phyloP scores from a whole-genome alignment of 1,140 invertebrate genomes.

The Anoplolepis gracilipes region DNA sequence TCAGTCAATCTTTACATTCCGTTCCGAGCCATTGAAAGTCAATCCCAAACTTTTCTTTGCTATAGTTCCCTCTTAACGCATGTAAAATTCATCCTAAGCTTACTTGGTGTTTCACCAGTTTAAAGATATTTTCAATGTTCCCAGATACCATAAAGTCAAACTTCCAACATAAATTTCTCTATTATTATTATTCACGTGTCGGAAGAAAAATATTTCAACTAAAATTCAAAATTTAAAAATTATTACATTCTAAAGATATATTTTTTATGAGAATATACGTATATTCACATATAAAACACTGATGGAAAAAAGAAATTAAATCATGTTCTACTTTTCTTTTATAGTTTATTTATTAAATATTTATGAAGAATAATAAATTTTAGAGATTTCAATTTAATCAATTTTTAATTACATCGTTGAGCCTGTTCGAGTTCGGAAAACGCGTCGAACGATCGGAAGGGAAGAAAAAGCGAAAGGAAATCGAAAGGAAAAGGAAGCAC shows the following conservation, averaged over 20 bases:
- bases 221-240: neutral
- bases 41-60: neutral
- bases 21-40: neutral
- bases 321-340: neutral
- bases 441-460: neutral
- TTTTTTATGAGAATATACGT: neutral
- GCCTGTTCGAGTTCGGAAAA: neutral
- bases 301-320: neutral
- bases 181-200: neutral
- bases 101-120: slow-evolving; percentile 9
- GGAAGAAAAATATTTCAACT: neutral
- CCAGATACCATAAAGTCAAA: neutral
- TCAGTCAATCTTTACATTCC: slow-evolving; percentile 27
- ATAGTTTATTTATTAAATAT: neutral
- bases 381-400: neutral
- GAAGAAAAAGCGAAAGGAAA: neutral
- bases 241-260: neutral
- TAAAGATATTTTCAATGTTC: neutral
- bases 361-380: neutral
- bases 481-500: neutral
- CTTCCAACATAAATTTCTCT: neutral
- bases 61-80: neutral
- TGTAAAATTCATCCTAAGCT: slow-evolving; percentile 5
- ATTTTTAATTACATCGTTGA: neutral
- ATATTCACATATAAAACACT: neutral